These are phyloP conservation scores for Salpingus planirostris DNA, from an alignment of 2,888 invertebrate genomes.

Conservation along the genomic window DNA sequence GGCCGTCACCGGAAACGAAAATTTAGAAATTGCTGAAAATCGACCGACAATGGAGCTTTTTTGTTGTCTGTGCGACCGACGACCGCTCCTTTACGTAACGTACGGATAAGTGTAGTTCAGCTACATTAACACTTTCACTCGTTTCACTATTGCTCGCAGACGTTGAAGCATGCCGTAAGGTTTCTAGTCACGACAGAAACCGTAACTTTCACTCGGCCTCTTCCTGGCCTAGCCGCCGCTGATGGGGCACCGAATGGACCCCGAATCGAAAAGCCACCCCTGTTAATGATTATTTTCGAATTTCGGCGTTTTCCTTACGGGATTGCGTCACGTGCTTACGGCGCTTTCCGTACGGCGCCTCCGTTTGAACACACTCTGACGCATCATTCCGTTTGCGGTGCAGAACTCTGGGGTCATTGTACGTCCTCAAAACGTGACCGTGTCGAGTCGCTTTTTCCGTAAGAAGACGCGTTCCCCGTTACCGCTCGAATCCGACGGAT, in stretches of 20 bases:
- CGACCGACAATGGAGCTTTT: no score
- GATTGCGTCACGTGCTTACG: no score
- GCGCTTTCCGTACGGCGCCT: conserved; percentile 20
- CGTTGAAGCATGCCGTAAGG: conserved; percentile 18
- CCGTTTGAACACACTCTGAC: conserved; percentile 22
- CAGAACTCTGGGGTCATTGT: conserved; percentile 37
- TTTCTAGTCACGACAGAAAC: conserved; percentile 24
- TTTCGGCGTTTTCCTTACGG: no score
- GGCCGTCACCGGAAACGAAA: no score
- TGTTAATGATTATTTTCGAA: no score
- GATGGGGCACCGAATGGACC: no score
- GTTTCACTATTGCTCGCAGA: conserved; percentile 20
- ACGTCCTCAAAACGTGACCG: conserved; percentile 39
- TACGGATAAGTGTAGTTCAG: conserved; percentile 12
- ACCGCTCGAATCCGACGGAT: no score
- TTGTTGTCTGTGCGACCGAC: conserved; percentile 6
- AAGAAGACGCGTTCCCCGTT: conserved; percentile 17
- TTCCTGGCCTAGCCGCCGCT: no score
- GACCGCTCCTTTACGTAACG: conserved; percentile 13
- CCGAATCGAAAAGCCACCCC: no score
- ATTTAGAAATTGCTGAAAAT: no score
- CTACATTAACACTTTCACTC: conserved; percentile 19
- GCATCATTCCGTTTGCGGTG: conserved; percentile 34
- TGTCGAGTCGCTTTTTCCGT: conserved; percentile 26
- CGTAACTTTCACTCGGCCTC: conserved; percentile 21